Percentiles rank a stretch among this genome's conserved stretches.
These are phyloP conservation scores for Clivina fossor DNA, from an alignment of 2,888 invertebrate genomes.

Conservation along the genomic window DNA sequence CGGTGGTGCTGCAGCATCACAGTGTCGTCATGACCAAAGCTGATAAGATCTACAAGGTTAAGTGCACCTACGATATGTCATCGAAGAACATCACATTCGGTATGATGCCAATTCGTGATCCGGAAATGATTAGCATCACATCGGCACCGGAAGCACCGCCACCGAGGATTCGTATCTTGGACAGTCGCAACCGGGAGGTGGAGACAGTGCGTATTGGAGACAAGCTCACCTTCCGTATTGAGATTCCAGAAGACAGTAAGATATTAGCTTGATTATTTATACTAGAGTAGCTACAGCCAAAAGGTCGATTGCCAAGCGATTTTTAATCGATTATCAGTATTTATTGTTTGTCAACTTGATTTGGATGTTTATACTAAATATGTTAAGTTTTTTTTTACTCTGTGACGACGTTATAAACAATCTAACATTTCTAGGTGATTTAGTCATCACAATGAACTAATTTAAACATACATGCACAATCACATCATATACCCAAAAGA, in stretches of 20 bases:
- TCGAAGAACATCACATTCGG: conserved; percentile 96
- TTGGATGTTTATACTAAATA: too few species aligned
- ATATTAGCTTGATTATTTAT: conserved; percentile 32
- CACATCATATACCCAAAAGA: too few species aligned
- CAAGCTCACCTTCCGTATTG: conserved; percentile 91
- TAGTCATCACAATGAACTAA: too few species aligned
- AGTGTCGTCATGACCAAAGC: conserved; percentile 96
- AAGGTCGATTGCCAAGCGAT: too few species aligned
- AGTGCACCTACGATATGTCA: conserved; percentile 95
- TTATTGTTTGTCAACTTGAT: too few species aligned
- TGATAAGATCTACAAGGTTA: conserved; percentile 94
- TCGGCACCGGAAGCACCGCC: conserved; percentile 94
- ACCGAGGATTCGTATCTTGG: conserved; percentile 89
- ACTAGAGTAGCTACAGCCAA: too few species aligned
- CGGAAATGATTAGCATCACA: conserved; percentile 94
- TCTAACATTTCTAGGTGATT: too few species aligned
- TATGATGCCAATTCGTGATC: conserved; percentile 96
- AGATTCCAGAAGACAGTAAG: conserved; percentile 95
- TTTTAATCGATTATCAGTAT: too few species aligned
- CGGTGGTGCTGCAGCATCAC: conserved; percentile 91
- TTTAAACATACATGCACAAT: too few species aligned
- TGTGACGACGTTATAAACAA: too few species aligned
- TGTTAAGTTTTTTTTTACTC: too few species aligned
- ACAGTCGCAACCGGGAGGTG: conserved; percentile 82
- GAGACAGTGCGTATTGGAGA: conserved; percentile 94